Percentiles rank a stretch among this genome's conserved stretches.
phyloP scores from a whole-genome alignment of 2,797 vertebrate genomes.

The Pseudocheirus occidentalis region DNA sequence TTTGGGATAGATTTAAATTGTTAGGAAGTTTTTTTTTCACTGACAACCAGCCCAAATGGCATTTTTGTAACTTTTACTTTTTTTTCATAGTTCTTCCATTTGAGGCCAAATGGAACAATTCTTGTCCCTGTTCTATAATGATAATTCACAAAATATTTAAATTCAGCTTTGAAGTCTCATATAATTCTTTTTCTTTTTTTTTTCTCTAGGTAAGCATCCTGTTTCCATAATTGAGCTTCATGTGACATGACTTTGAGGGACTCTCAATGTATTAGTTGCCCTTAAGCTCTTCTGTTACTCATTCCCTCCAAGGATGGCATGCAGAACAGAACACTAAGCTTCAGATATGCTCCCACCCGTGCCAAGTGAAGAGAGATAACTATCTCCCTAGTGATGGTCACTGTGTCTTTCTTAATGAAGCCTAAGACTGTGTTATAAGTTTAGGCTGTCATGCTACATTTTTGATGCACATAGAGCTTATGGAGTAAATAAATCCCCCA shows the following conservation, averaged over 20 bases:
- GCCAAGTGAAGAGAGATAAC: not conserved
- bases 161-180: not conserved
- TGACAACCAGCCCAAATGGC: not conserved
- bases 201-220: not conserved
- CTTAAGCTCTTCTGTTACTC: not conserved
- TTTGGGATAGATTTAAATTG: not conserved
- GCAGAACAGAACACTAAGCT: not conserved
- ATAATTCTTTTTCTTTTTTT: not conserved
- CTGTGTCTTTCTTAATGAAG: not conserved
- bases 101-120: not conserved
- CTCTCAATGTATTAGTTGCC: not conserved
- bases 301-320: not conserved
- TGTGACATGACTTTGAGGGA: not conserved
- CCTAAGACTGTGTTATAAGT: not conserved
- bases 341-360: not conserved
- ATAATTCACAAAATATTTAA: not conserved
- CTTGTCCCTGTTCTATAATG: not conserved
- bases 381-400: not conserved
- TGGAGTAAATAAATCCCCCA: not conserved
- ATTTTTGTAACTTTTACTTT: not conserved
- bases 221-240: not conserved
- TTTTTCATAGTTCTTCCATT: not conserved
- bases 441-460: not conserved
- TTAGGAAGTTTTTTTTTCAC: not conserved
- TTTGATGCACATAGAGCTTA: not conserved